Evolutionary conservation across 1,140 invertebrate genomes (phyloP), one percentile per base, ranked within the genome.

Genomic region (Laodelphax striatellus): DNA sequence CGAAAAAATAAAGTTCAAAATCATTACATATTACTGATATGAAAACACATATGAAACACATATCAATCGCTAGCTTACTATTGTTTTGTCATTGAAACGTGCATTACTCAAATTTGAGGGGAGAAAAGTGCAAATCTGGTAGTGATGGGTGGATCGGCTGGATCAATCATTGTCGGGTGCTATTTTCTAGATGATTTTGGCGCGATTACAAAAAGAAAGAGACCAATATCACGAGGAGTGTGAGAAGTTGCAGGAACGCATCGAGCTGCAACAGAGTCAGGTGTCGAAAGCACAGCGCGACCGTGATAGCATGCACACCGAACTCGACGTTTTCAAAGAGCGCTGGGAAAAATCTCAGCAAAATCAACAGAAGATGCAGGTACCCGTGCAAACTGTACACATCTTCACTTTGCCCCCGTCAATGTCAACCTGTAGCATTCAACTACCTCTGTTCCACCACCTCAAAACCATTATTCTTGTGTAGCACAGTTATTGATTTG

Each of bases 301-400:
- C 62, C 81, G 86, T 66, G 90, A 94, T 67, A 88, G 84, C 62
- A 79, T 87, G 60, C 79, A 88, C 61, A 87, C 88, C 1, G 92
- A 95, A 74, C 73, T 92, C 52, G 90, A 94, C 58, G 79, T 93
- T 9, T 76, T 92, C 0, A 87, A 90, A 70, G 92, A 95, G 64
- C 77, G 90, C 70, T 87, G 89, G 80, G 91, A 94, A 67, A 95
- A 94, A 71, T 80, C 84, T 8, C 88, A 91, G 69, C 80, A 82
- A 66, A 81, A 84, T 65, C 86, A 90, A 68, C 88, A 90, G 74
- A 94, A 92, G 75, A 72, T 92, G 42, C 84, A 85, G 69, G 86
- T 87, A 71, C 24, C 24, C 6, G 76, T n/a, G 9, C 2, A 44
- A 44, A 50, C 16, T 10, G 16, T 10, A 50, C 3, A 50, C 16